phyloP scores from a whole-genome alignment of 2,113 vertebrate species.

The Cyanocitta stelleri region DNA sequence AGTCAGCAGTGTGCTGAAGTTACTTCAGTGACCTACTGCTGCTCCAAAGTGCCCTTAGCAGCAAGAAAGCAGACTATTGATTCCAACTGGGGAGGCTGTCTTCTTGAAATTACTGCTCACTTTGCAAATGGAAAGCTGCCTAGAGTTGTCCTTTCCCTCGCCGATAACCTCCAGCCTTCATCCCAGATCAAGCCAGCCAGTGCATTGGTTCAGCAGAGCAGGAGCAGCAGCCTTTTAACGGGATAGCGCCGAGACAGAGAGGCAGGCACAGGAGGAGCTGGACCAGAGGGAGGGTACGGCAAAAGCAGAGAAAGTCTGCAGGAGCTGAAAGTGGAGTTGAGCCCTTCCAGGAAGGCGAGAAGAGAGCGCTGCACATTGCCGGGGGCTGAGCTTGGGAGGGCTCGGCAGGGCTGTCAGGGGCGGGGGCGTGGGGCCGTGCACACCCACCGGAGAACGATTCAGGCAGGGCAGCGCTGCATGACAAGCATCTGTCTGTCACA shows the following conservation, averaged over 20 bases:
- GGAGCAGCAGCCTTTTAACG: constrained; percentile 66
- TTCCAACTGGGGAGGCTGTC: constrained; percentile 65
- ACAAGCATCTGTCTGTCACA: not conserved
- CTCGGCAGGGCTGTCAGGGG: not conserved
- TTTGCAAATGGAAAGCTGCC: constrained; percentile 53
- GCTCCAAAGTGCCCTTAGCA: constrained; percentile 62
- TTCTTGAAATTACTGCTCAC: constrained; percentile 72
- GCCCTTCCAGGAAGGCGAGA: constrained; percentile 11
- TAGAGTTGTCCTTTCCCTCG: constrained; percentile 34
- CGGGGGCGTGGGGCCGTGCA: not conserved
- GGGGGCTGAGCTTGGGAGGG: constrained; percentile 47
- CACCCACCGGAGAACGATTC: constrained; percentile 5
- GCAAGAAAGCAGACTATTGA: constrained; percentile 64
- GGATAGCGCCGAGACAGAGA: constrained; percentile 17
- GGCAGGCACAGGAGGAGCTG: constrained; percentile 44
- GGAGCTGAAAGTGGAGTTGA: constrained; percentile 4
- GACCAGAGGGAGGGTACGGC: constrained; percentile 13
- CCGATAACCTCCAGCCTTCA: constrained; percentile 68
- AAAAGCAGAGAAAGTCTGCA: constrained; percentile 1
- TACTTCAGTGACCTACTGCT: constrained; percentile 69
- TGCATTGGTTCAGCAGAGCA: constrained; percentile 56
- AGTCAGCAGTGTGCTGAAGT: constrained; percentile 71
- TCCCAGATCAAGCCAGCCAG: constrained; percentile 64
- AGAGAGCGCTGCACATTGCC: constrained; percentile 22
- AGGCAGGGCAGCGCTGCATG: not conserved